These are phyloP conservation scores for Cataglyphis altisquamis DNA, from an alignment of 2,888 invertebrate genomes.

Conservation along the genomic window DNA sequence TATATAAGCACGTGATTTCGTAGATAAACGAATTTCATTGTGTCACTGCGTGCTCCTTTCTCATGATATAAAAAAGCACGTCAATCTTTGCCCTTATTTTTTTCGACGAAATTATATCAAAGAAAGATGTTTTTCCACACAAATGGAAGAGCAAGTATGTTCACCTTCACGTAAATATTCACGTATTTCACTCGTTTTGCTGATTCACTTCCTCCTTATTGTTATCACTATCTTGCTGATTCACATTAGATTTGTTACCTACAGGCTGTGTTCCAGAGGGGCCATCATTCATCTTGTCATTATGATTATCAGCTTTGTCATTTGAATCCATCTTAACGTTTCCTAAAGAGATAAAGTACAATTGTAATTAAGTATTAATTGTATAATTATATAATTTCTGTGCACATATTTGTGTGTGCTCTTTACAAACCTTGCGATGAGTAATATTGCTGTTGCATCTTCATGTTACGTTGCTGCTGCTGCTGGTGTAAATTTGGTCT, in stretches of 20 bases:
- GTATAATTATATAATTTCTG: neutral
- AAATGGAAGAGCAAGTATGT: constrained; percentile 52
- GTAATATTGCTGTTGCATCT: constrained; percentile 87
- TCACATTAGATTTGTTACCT: constrained; percentile 81
- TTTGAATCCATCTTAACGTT: constrained; percentile 85
- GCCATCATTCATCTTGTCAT: constrained; percentile 83
- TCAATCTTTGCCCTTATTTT: constrained; percentile 51
- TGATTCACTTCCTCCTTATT: constrained; percentile 85
- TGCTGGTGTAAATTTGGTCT: constrained; percentile 83
- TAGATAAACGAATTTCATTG: constrained; percentile 50
- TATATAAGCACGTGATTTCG: constrained; percentile 54
- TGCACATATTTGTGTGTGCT: neutral
- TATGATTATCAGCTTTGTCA: constrained; percentile 84
- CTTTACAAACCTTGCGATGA: constrained; percentile 86
- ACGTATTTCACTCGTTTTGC: constrained; percentile 83
- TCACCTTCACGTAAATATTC: constrained; percentile 54
- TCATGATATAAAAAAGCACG: constrained; percentile 36
- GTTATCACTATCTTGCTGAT: constrained; percentile 82
- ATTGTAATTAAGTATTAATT: constrained; percentile 69
- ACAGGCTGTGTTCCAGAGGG: constrained; percentile 80
- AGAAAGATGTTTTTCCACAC: constrained; percentile 57
- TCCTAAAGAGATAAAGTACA: constrained; percentile 74
- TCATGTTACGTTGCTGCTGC: constrained; percentile 83
- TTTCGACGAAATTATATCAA: constrained; percentile 52
- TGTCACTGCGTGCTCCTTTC: constrained; percentile 30